phyloP scores from a whole-genome alignment of 2,888 invertebrate species.

The Tenthredo scrophulariae region DNA sequence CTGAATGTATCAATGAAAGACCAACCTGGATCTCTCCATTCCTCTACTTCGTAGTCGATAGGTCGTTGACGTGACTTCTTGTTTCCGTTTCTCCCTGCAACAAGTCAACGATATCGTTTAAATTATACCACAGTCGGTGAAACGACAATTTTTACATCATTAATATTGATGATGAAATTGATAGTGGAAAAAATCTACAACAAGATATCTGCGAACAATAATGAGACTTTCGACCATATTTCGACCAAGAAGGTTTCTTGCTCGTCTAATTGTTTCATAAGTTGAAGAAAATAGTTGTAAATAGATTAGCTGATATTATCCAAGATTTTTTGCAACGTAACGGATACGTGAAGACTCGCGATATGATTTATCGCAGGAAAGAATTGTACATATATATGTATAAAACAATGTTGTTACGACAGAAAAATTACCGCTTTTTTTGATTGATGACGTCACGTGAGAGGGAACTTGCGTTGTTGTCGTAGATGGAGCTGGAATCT shows the following conservation, averaged over 20 bases:
- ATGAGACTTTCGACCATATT: not conserved
- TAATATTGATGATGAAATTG: not conserved
- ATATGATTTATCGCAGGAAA: conserved; percentile 19
- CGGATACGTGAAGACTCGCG: conserved; percentile 16
- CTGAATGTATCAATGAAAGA: conserved; percentile 54
- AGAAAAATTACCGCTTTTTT: conserved; percentile 83
- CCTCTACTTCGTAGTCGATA: conserved; percentile 86
- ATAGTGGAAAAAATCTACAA: not conserved
- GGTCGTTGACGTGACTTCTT: conserved; percentile 80
- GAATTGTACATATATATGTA: not conserved
- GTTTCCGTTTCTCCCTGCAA: conserved; percentile 81
- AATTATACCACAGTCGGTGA: conserved; percentile 81
- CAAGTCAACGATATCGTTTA: conserved; percentile 40
- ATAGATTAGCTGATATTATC: not conserved
- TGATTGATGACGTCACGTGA: conserved; percentile 81
- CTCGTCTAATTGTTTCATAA: not conserved
- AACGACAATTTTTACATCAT: conserved; percentile 71
- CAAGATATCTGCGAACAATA: too few species aligned
- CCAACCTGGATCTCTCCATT: conserved; percentile 87
- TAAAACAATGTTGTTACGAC: conserved; percentile 25
- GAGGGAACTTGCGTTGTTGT: conserved; percentile 81
- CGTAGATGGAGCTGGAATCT: conserved; percentile 92
- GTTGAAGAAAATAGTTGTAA: not conserved
- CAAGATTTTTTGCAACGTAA: conserved; percentile 28
- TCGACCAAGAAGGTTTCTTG: not conserved